Evolutionary conservation across 2,113 vertebrate genomes (phyloP), one percentile per base, ranked within the genome.

Genomic region (Platysternon megacephalum): DNA sequence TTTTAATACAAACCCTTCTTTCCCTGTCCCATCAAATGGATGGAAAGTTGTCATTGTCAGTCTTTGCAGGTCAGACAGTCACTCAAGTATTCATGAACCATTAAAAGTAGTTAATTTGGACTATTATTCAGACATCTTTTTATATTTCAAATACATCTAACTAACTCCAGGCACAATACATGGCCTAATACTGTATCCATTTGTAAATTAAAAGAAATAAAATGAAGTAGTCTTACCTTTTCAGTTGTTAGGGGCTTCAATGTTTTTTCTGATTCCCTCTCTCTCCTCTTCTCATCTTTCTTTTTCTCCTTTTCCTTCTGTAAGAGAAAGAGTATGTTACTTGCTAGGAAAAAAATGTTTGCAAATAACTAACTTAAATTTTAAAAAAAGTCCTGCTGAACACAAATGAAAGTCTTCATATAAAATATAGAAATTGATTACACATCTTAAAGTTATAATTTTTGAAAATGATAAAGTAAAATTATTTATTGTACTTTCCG

Each of bases 231-330:
- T 72, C 74, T 97, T 98, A 98, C 98, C 98, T 99, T 99, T 97
- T 98, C 98, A 93, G 92, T 93, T 94, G 97, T 93, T 95, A 98
- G 91, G 74, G 97, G 96, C 95, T 99, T 99, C 55, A 94, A 83
- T 81, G 98, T 82, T 97, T 99, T 99, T 97, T 99, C 99, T 79
- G 98, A 93, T 90, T 99, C 99, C 96, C 97, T 98, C 72, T 99
- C 99, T 97, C 96, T 99, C 96, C 98, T 99, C 93, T 96, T 98
- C 80, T 99, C 99, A 95, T 99, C 98, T 96, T 98, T 99, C 97
- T 99, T 99, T 97, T 99, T 99, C 96, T 99, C 98, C 95, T 99
- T 99, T 97, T 99, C 98, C 97, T 98, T 99, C 99, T 99, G 96
- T 86, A 94, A 97, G 84, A 97, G n/a, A 91, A 17, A 26, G 7